These are phyloP conservation scores for Matsumyia berberina DNA, from an alignment of 2,888 invertebrate species.

Conservation along the genomic window DNA sequence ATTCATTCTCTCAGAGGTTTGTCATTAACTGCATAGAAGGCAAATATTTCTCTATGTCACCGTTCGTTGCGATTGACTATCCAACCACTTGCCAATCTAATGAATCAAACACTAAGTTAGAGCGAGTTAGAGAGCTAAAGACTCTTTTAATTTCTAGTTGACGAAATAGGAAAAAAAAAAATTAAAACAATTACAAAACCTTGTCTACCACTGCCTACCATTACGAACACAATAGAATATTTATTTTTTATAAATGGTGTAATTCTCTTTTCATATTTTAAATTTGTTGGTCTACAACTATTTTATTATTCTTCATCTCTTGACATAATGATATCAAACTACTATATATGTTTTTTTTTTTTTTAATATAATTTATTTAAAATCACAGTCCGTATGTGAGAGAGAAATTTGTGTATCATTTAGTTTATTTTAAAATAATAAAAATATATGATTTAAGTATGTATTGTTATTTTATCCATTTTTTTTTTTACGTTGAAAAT, in stretches of 20 bases:
- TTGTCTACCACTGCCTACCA: too few species aligned
- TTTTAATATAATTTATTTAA: constrained; percentile 80
- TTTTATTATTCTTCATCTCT: constrained; percentile 27
- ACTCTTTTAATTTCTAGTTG: too few species aligned
- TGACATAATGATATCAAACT: constrained; percentile 55
- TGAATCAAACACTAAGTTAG: too few species aligned
- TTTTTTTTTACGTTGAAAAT: constrained; percentile 60
- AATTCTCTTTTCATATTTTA: neutral
- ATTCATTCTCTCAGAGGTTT: too few species aligned
- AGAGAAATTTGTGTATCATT: constrained; percentile 79
- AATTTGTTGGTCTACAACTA: neutral
- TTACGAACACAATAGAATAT: too few species aligned
- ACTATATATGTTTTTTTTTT: constrained; percentile 40
- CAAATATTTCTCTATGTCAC: too few species aligned
- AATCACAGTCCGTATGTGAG: constrained; percentile 85
- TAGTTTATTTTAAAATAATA: constrained; percentile 77
- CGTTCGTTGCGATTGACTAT: too few species aligned
- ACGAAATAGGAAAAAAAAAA: too few species aligned
- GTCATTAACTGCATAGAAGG: too few species aligned
- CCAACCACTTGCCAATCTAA: too few species aligned
- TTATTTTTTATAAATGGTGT: neutral
- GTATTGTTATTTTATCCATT: constrained; percentile 73
- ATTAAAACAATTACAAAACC: too few species aligned
- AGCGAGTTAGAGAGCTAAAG: too few species aligned
- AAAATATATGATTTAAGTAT: constrained; percentile 77